These are phyloP conservation scores for Cerceris ruficornis DNA, from an alignment of 2,888 invertebrate genomes.

Conservation along the genomic window DNA sequence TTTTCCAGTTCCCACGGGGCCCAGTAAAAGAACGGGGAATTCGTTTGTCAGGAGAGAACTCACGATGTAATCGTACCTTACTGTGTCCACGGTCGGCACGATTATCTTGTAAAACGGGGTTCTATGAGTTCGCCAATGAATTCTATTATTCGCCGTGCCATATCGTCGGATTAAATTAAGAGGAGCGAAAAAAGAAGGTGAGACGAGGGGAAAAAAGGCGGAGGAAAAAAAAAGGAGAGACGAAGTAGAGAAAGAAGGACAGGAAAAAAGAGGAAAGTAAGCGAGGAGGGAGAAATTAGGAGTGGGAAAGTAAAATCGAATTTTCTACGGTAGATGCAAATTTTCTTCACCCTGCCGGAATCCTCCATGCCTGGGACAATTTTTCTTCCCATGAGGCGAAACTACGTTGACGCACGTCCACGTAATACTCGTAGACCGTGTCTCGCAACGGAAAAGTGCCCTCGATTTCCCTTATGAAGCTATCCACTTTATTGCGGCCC, in stretches of 20 bases:
- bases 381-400: constrained; percentile 92
- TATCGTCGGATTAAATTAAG: no score
- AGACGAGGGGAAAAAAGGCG: no score
- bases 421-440: constrained; percentile 94
- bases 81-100: constrained; percentile 94
- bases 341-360: constrained; percentile 84
- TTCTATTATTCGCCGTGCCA: neutral
- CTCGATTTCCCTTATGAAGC: constrained; percentile 90
- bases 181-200: no score
- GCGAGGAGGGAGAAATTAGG: neutral
- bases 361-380: constrained; percentile 89
- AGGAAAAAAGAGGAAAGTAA: no score
- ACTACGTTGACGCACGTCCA: constrained; percentile 88
- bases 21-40: constrained; percentile 89
- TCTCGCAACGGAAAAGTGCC: constrained; percentile 92
- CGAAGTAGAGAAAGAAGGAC: no score
- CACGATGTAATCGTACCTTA: constrained; percentile 91
- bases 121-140: constrained; percentile 80
- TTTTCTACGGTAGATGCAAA: constrained; percentile 4
- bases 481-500: constrained; percentile 90
- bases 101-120: constrained; percentile 91
- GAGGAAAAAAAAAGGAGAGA: no score
- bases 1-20: constrained; percentile 94
- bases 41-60: constrained; percentile 86
- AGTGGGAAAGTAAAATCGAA: neutral